Percentiles rank a stretch among this genome's conserved stretches.
These are phyloP conservation scores for Dysmachus trigonus DNA, from an alignment of 2,888 invertebrate genomes.

Conservation along the genomic window DNA sequence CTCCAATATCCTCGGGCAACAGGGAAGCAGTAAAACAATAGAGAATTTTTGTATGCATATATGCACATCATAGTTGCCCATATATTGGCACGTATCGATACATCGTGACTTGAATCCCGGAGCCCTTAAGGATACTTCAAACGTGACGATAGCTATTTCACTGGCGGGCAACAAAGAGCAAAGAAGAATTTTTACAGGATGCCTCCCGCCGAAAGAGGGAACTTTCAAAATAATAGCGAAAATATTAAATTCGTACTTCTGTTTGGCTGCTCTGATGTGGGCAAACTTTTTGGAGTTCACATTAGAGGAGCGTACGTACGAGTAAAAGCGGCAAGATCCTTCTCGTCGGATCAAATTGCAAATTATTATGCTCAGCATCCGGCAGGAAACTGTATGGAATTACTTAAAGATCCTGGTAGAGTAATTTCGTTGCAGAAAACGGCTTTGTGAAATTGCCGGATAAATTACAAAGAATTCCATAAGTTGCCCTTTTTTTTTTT, in stretches of 20 bases:
- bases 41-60: slow-evolving; percentile 27
- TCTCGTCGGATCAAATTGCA: background rate
- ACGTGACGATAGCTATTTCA: slow-evolving; percentile 32
- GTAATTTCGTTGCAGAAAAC: background rate
- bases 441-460: background rate
- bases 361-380: background rate
- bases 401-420: background rate
- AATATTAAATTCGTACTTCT: slow-evolving; percentile 30
- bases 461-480: background rate
- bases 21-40: slow-evolving; percentile 4
- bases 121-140: slow-evolving; percentile 8
- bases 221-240: slow-evolving; percentile 24
- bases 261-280: background rate
- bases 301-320: background rate
- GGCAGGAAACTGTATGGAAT: background rate
- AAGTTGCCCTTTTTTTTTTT: background rate
- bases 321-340: background rate
- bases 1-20: slow-evolving; percentile 5
- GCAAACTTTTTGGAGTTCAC: background rate
- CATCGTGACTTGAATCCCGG: slow-evolving; percentile 7
- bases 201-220: background rate
- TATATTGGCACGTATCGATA: slow-evolving; percentile 35
- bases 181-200: background rate
- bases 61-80: slow-evolving; percentile 28
- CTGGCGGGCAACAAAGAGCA: slow-evolving; percentile 14